Evolutionary conservation across 2,888 invertebrate species (phyloP), one percentile per base, ranked within the genome.

Genomic region (Pachydiplax longipennis): DNA sequence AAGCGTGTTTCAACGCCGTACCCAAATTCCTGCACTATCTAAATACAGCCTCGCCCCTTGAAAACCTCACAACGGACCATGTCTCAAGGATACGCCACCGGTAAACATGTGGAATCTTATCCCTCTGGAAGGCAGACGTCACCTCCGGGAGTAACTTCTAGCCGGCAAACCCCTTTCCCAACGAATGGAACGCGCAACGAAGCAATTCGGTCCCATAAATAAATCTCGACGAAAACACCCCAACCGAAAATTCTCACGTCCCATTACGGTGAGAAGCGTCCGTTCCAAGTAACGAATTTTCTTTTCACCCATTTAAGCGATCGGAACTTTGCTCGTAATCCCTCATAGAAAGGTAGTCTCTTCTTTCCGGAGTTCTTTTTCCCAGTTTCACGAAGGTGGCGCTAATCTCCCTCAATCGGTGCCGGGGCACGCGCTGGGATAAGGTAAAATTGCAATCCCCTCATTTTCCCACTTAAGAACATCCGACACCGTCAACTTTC

Each of bases 81-180:
- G n/a, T 10, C 53, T 35, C 83, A 58, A 83, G 83, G 58, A 35
- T 83, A 53, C 83, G 83, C 83, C 83, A 58, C 65, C 37, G 65
- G 87, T 18, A 87, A 65, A 87, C 61, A 65, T 18, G 25, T 73
- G 25, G 25, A 73, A 73, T 61, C n/a, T 65, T 65, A 65, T 65
- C n/a, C 65, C 10, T 65, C 65, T 22, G 8, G 37, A 37, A 61
- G 61, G 37, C 37, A 5, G 44, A 44, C 44, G 44, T 44, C 44
- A 31, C 73, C 73, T n/a, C 25, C 25, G 31, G 25, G 73, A 73
- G 31, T 31, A 13, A 31, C 31, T 12, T 31, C 31, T 31, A 25
- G 25, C 12, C 65, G 65, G 15, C 4, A 65, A 31, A 73, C 73
- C 31, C 73, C 25, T 15, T 73, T 73, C 12, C 73, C 1, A 22